Conservation (phyloP, 2,797 vertebrate genomes). For the Artibeus jamaicensis region DNA sequence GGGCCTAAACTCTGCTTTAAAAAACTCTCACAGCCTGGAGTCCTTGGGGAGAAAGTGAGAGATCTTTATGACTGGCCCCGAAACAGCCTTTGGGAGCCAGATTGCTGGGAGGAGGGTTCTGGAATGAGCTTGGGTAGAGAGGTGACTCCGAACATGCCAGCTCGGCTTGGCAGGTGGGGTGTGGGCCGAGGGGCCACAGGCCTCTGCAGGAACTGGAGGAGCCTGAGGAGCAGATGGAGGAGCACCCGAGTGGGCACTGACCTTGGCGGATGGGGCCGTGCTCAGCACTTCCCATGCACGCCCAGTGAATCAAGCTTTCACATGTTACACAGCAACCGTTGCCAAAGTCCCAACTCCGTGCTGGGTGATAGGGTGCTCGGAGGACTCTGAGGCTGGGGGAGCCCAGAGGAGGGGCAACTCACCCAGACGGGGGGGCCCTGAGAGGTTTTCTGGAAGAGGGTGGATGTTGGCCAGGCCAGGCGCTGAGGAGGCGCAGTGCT, state of each 20-base stretch:
- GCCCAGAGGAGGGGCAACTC: background rate
- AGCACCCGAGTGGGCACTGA: fast-evolving
- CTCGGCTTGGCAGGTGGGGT: background rate
- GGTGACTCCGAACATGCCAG: background rate
- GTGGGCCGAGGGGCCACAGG: background rate
- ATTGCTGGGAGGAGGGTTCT: background rate
- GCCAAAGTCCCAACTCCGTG: background rate
- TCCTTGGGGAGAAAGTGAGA: background rate
- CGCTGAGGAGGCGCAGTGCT: background rate
- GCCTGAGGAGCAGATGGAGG: background rate
- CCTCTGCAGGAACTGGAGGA: background rate
- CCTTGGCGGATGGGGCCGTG: background rate
- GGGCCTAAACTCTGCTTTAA: background rate
- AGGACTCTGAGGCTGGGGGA: no score
- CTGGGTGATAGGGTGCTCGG: background rate
- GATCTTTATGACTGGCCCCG: background rate
- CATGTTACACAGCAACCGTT: background rate
- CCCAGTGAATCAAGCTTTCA: background rate
- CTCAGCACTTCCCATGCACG: background rate
- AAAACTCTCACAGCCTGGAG: background rate
- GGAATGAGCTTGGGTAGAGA: background rate
- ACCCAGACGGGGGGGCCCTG: background rate
- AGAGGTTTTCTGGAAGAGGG: background rate
- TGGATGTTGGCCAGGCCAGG: background rate
- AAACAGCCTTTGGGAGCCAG: background rate